Percentiles rank a stretch among this genome's conserved stretches.
These are phyloP conservation scores for Pomacea canaliculata DNA, from an alignment of 2,888 invertebrate species.

Conservation along the genomic window DNA sequence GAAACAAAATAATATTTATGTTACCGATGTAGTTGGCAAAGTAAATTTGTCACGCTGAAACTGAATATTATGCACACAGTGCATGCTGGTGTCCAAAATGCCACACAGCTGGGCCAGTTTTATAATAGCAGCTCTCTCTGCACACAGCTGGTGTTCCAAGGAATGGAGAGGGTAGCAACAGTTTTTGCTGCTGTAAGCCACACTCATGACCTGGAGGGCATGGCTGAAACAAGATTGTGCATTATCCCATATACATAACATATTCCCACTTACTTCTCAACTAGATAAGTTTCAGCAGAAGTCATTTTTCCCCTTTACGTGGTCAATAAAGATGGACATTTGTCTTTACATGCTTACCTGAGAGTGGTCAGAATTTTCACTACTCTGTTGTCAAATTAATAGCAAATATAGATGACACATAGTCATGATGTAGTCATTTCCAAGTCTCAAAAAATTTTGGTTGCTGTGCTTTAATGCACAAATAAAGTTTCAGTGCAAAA, in stretches of 20 bases:
- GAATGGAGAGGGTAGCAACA: constrained; percentile 38
- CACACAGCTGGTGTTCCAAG: constrained; percentile 24
- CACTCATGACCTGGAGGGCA: constrained; percentile 42
- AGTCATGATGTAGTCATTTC: too few species aligned
- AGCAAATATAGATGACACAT: too few species aligned
- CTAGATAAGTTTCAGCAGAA: too few species aligned
- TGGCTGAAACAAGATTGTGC: constrained; percentile 35
- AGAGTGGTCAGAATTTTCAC: too few species aligned
- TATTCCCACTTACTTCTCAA: too few species aligned
- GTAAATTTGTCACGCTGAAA: constrained; percentile 2
- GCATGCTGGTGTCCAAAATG: constrained; percentile 15
- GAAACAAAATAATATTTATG: neutral
- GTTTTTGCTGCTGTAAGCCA: constrained; percentile 49
- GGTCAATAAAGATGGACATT: too few species aligned
- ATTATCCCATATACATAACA: neutral
- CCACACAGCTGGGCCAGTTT: constrained; percentile 15
- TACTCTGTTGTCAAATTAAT: too few species aligned
- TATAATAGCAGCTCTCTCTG: constrained; percentile 12
- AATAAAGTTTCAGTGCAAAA: too few species aligned
- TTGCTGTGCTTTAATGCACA: too few species aligned
- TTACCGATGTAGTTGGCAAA: neutral
- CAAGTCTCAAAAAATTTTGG: too few species aligned
- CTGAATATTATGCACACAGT: neutral
- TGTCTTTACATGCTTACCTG: too few species aligned
- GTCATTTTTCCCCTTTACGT: too few species aligned